Percentiles rank a stretch among this genome's conserved stretches.
phyloP scores from a whole-genome alignment of 2,113 vertebrate species.

The Trematocara variabile region DNA sequence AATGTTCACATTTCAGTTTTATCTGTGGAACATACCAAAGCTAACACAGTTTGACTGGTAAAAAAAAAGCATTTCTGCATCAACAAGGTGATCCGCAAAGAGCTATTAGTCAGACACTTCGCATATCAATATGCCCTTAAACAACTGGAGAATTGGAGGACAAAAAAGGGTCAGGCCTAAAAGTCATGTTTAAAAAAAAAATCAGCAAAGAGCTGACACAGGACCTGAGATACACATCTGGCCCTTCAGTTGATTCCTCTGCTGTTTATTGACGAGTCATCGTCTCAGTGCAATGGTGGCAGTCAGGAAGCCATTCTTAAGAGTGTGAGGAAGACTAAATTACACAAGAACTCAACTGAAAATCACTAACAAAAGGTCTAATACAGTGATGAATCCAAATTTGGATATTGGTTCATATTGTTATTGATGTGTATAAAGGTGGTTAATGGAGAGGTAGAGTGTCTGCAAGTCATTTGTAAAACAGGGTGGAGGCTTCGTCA shows the following conservation, averaged over 20 bases:
- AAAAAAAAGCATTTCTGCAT: neutral
- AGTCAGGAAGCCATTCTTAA: neutral
- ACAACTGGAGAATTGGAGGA: fast-evolving
- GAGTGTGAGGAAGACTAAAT: neutral
- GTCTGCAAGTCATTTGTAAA: neutral
- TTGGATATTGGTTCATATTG: neutral
- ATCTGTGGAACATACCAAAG: fast-evolving
- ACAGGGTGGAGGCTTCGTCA: fast-evolving
- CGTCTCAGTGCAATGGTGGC: neutral
- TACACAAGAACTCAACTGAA: neutral
- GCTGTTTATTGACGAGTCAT: fast-evolving
- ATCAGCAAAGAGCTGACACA: neutral
- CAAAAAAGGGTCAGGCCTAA: neutral
- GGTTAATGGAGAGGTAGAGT: fast-evolving
- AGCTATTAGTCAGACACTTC: neutral
- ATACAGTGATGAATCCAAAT: neutral
- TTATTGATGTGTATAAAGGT: fast-evolving
- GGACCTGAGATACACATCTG: neutral
- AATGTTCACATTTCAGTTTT: fast-evolving
- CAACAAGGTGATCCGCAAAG: neutral
- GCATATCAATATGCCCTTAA: neutral
- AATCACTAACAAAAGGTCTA: neutral
- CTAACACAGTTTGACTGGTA: neutral
- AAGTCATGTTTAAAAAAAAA: neutral
- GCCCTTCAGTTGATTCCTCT: neutral